Conservation (phyloP, 2,888 invertebrate species). For the Limenitis camilla region DNA sequence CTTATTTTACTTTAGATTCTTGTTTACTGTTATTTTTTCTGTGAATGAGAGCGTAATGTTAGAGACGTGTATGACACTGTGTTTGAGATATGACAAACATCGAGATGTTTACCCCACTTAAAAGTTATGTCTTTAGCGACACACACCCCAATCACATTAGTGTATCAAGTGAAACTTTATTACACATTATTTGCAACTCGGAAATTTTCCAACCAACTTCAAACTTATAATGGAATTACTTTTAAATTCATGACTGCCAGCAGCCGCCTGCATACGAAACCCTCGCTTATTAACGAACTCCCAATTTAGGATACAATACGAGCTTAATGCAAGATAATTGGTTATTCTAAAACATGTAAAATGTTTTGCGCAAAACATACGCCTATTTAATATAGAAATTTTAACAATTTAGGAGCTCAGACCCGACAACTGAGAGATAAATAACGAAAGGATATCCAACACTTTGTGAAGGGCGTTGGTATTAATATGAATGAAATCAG, state of each 20-base stretch:
- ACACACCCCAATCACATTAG: slow-evolving; percentile 54
- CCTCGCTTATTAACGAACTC: slow-evolving; percentile 34
- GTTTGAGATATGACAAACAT: slow-evolving; percentile 17
- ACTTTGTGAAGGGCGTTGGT: too few relatives aligned
- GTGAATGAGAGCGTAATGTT: too few relatives aligned
- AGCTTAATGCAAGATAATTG: slow-evolving; percentile 16
- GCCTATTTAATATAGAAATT: too few relatives aligned
- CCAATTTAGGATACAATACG: slow-evolving; percentile 31
- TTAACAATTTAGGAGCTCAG: too few relatives aligned
- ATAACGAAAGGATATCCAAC: too few relatives aligned
- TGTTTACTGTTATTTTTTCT: too few relatives aligned
- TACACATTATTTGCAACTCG: slow-evolving; percentile 50
- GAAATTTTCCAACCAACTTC: slow-evolving; percentile 46
- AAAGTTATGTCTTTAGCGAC: slow-evolving; percentile 49
- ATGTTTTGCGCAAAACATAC: neutral
- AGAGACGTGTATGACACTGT: slow-evolving; percentile 15
- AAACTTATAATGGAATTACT: slow-evolving; percentile 68
- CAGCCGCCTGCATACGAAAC: slow-evolving; percentile 38
- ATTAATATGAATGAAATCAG: too few relatives aligned
- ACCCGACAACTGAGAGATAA: too few relatives aligned
- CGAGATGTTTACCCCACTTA: slow-evolving; percentile 51
- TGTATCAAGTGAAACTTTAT: slow-evolving; percentile 48
- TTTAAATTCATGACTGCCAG: slow-evolving; percentile 51
- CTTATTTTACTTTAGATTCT: too few relatives aligned
- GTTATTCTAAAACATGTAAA: slow-evolving; percentile 1